phyloP scores from a whole-genome alignment of 2,888 invertebrate genomes.

The Leptarthrus brevirostris region DNA sequence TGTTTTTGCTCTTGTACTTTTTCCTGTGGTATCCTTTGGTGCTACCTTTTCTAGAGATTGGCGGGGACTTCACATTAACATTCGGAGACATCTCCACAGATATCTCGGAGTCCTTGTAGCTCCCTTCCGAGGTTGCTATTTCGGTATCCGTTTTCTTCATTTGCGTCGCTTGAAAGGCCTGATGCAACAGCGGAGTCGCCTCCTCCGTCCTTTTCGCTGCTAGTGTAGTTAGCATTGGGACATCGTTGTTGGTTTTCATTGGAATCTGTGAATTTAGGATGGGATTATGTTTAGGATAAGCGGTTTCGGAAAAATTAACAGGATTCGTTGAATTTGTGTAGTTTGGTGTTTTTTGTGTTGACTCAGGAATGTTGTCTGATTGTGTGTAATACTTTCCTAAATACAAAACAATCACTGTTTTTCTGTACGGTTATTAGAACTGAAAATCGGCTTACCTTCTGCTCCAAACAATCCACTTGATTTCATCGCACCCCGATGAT shows the following conservation, averaged over 20 bases:
- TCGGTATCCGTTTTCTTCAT: not conserved
- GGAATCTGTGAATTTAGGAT: conserved; percentile 52
- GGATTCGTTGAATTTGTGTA: conserved; percentile 39
- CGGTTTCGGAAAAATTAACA: conserved; percentile 45
- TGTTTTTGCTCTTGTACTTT: conserved; percentile 21
- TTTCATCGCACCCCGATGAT: conserved; percentile 54
- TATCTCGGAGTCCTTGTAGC: conserved; percentile 47
- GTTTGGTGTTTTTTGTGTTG: conserved; percentile 44
- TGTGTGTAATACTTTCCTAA: conserved; percentile 52
- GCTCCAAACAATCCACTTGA: conserved; percentile 55
- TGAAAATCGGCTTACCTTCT: conserved; percentile 53
- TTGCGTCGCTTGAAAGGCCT: conserved; percentile 29
- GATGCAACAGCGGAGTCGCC: conserved; percentile 47
- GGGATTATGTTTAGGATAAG: conserved; percentile 50
- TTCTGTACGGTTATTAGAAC: not conserved
- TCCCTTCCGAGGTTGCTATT: not conserved
- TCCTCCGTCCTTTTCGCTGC: conserved; percentile 46
- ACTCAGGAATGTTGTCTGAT: conserved; percentile 51
- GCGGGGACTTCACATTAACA: conserved; percentile 39
- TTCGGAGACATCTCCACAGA: conserved; percentile 47
- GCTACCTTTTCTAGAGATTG: not conserved
- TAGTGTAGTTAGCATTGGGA: not conserved
- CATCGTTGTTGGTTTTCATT: conserved; percentile 13
- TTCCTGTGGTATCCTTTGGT: conserved; percentile 10
- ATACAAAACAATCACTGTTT: not conserved